These are phyloP conservation scores for Antheraea mylitta DNA, from an alignment of 1,140 invertebrate species.

Conservation along the genomic window DNA sequence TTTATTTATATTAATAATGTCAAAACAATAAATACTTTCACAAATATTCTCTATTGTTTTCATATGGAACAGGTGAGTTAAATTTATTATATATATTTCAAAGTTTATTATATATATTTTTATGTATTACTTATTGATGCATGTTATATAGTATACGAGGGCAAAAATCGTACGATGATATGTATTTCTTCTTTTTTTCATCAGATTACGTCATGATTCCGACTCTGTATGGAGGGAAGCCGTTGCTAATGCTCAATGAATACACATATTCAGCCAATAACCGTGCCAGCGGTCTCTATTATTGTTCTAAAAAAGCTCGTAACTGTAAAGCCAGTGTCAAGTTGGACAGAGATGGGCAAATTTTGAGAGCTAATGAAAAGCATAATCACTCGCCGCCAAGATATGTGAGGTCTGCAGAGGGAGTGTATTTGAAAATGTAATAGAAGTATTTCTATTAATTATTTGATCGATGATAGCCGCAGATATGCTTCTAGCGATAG, in stretches of 20 bases:
- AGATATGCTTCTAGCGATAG: too few species aligned
- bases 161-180: background rate
- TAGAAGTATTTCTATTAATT: background rate
- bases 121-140: too few species aligned
- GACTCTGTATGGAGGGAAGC: slow-evolving; percentile 26
- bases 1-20: too few species aligned
- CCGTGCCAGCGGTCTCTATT: slow-evolving; percentile 22
- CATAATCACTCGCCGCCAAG: slow-evolving; percentile 44
- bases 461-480: too few species aligned
- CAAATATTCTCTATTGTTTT: too few species aligned
- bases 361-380: slow-evolving; percentile 22
- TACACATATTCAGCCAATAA: slow-evolving; percentile 28
- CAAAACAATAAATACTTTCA: too few species aligned
- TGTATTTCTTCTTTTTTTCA: background rate
- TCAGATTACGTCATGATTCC: slow-evolving; percentile 27
- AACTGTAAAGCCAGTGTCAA: slow-evolving; percentile 42
- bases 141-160: background rate
- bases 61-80: too few species aligned
- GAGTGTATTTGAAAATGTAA: slow-evolving; percentile 23
- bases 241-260: slow-evolving; percentile 28
- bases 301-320: slow-evolving; percentile 46
- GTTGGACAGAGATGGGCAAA: slow-evolving; percentile 28
- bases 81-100: too few species aligned
- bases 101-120: too few species aligned
- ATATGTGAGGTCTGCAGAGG: slow-evolving; percentile 28